Base-by-base conservation (phyloP, 1,140 invertebrate species). In the Trissolcus basalis region DNA sequence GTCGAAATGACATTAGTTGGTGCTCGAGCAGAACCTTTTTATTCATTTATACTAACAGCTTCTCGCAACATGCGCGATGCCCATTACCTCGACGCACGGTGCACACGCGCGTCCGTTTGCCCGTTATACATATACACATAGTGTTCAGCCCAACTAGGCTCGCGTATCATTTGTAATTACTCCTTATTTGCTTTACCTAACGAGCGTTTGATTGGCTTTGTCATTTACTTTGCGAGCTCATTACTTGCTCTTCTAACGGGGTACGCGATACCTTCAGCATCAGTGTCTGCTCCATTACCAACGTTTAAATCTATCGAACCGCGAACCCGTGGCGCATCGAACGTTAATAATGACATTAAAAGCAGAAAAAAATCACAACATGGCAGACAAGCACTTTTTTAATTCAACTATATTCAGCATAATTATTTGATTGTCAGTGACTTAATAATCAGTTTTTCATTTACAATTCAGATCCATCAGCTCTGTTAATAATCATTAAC, bases 171-270 rank as follows among this genome's bases (percentile, higher is more conserved):
- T 72, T 58, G 69, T 77, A 77, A 77, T 77, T 77, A 72, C 75
- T 63, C 63, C 75, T 77, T 77, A 77, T 77, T 77, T 77, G 75
- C 76, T 78, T 64, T 70, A 67, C 54, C 76, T 78, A 78, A 78
- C 73, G 70, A 78, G 76, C 69, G 76, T 78, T 78, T 74, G 76
- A 78, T 78, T 78, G 76, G 76, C 76, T 78, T 78, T 78, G 76
- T 78, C 76, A 78, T 78, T 73, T 73, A 69, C 39, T 70, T 55
- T 14, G 7, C 14, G 15, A 41, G 59, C 59, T 77, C 75, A 64
- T 78, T 78, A 78, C 56, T 49, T 59, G 58, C 64, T 67, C 49
- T 51, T 74, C 59, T 78, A 78, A 73, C 65, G 64, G 64, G 39
- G 19, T 33, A 48, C 49, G 49, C 53, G 59, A 64, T 69, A 59